Percentiles rank a stretch among this genome's conserved stretches.
phyloP scores from a whole-genome alignment of 2,113 vertebrate species.

The Steatornis caripensis region DNA sequence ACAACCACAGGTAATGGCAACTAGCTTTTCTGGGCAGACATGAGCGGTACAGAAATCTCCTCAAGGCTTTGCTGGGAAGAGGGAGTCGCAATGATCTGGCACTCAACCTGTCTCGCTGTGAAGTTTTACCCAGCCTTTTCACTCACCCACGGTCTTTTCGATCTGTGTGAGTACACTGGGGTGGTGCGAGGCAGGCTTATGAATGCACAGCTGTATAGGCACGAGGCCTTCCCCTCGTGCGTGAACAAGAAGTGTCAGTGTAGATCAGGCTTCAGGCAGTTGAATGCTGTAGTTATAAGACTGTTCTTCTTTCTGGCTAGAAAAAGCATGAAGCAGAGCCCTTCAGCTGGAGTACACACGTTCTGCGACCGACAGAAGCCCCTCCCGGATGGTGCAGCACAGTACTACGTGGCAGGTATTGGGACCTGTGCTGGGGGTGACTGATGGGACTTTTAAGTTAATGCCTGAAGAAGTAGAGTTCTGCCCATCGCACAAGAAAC shows the following conservation, averaged over 20 bases:
- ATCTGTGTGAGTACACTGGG: background rate
- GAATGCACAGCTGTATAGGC: background rate
- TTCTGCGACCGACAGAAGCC: constrained; percentile 92
- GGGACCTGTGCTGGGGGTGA: background rate
- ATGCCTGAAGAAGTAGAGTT: background rate
- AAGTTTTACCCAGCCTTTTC: background rate
- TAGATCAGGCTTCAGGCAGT: background rate
- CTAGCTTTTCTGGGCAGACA: rapidly evolving
- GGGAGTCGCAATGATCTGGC: background rate
- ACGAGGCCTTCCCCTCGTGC: background rate
- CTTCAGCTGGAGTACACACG: constrained; percentile 88
- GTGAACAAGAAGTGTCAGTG: background rate
- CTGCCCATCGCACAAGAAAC: background rate
- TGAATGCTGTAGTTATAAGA: background rate
- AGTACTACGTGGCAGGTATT: constrained; percentile 97
- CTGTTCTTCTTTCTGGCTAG: constrained; percentile 63
- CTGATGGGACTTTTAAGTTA: background rate
- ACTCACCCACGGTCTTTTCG: background rate
- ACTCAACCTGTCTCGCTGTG: rapidly evolving
- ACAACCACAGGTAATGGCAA: constrained; percentile 86
- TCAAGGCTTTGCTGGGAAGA: background rate
- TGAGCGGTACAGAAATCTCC: background rate
- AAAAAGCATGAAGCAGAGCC: constrained; percentile 87
- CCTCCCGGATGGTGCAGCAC: constrained; percentile 91
- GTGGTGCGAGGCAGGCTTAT: background rate